Evolutionary conservation across 2,888 invertebrate genomes (phyloP).

Genomic region (Heterodera filipjevi): DNA sequence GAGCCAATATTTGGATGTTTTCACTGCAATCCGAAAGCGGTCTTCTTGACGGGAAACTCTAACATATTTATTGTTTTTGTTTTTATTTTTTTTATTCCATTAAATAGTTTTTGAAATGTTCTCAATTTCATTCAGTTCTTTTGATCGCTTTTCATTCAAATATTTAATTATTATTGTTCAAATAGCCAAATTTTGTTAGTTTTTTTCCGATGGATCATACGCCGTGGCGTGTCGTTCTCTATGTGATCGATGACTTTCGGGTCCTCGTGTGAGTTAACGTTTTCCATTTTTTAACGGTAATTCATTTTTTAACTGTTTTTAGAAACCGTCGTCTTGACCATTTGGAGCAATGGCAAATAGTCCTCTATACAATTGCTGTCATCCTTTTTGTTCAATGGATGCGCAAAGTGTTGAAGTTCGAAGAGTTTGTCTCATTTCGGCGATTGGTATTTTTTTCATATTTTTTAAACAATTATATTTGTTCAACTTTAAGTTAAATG

Average conservation of each 20-base stretch:
- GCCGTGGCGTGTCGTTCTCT: constrained; percentile 47
- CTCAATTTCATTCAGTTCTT: background rate
- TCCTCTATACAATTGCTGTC: constrained; percentile 45
- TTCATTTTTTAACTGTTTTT: background rate
- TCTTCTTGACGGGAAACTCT: constrained; percentile 28
- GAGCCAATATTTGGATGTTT: constrained; percentile 52
- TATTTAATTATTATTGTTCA: background rate
- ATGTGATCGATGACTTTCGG: constrained; percentile 51
- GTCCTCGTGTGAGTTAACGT: constrained; percentile 35
- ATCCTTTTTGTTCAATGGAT: constrained; percentile 46
- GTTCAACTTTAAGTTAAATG: constrained; percentile 24
- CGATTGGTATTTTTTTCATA: constrained; percentile 28
- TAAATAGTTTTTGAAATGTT: too few relatives aligned
- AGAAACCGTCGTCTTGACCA: constrained; percentile 51
- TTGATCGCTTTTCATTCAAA: background rate
- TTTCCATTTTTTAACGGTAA: background rate
- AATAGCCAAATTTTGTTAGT: too few relatives aligned
- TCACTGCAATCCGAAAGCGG: constrained; percentile 45
- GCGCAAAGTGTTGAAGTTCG: constrained; percentile 47
- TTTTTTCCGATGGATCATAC: constrained; percentile 40
- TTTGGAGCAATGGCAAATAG: constrained; percentile 59
- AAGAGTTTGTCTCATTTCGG: constrained; percentile 39
- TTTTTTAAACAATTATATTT: background rate
- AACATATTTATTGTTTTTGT: constrained; percentile 21
- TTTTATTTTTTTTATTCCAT: too few relatives aligned